These are phyloP conservation scores for Regulus satrapa DNA, from an alignment of 2,113 vertebrate genomes.

Conservation along the genomic window DNA sequence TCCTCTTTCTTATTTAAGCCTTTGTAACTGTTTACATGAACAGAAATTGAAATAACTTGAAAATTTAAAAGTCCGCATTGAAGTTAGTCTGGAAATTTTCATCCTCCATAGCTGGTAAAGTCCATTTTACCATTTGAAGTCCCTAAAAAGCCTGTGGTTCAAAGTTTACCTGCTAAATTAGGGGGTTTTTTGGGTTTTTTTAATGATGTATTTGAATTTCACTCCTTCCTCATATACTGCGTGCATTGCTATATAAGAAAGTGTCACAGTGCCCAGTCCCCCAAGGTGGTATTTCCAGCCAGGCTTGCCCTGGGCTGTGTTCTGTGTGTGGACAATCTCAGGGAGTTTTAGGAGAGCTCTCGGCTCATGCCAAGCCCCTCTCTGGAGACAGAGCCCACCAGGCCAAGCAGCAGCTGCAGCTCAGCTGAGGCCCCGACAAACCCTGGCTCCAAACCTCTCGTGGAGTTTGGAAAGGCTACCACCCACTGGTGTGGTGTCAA, in stretches of 20 bases:
- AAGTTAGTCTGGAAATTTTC: not conserved
- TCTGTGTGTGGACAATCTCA: not conserved
- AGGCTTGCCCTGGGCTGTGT: not conserved
- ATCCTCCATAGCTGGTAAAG: not conserved
- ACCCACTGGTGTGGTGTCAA: no score
- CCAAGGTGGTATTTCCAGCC: not conserved
- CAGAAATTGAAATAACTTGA: not conserved
- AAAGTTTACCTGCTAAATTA: not conserved
- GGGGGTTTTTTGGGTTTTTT: not conserved
- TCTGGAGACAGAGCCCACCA: not conserved
- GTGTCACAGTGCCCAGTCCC: not conserved
- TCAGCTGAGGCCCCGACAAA: not conserved
- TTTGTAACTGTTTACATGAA: not conserved
- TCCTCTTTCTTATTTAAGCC: not conserved
- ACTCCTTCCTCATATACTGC: not conserved
- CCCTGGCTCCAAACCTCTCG: not conserved
- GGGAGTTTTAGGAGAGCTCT: not conserved
- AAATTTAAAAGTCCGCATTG: not conserved
- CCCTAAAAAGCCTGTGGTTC: not conserved
- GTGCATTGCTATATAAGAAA: not conserved
- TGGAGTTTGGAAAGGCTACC: not conserved
- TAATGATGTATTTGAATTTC: no score
- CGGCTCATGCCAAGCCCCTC: not conserved
- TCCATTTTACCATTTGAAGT: not conserved
- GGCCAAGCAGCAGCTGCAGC: not conserved